Evolutionary conservation across 2,888 invertebrate genomes (phyloP).

Genomic region (Kryphioiulus occultus): DNA sequence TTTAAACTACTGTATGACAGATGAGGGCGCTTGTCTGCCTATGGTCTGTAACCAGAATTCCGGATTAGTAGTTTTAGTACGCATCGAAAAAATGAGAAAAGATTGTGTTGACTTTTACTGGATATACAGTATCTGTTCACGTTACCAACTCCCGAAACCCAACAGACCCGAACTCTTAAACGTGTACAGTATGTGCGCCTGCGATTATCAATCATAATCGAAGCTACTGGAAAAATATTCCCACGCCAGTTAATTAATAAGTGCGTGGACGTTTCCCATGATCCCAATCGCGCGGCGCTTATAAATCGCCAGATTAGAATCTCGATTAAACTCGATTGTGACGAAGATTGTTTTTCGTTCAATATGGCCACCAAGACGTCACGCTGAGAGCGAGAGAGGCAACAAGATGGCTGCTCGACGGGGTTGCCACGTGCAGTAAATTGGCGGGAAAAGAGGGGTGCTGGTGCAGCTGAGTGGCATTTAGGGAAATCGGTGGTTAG

Average conservation of each 20-base stretch:
- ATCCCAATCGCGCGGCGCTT: not conserved
- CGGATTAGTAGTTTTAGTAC: too few species aligned
- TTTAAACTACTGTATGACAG: too few species aligned
- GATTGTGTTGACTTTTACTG: too few species aligned
- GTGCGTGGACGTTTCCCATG: not conserved
- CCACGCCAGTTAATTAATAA: constrained; percentile 31
- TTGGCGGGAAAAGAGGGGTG: not conserved
- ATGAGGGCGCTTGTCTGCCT: too few species aligned
- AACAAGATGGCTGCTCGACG: constrained; percentile 27
- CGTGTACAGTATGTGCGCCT: not conserved
- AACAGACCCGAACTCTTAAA: too few species aligned
- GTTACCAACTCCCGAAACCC: too few species aligned
- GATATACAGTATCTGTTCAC: too few species aligned
- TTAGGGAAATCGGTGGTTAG: constrained; percentile 31
- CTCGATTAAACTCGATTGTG: not conserved
- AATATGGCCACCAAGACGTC: constrained; percentile 20
- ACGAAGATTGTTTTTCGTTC: constrained; percentile 24
- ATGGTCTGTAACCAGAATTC: too few species aligned
- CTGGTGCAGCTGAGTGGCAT: constrained; percentile 22
- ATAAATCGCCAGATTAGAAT: not conserved
- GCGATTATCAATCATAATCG: not conserved
- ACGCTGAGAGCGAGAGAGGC: not conserved
- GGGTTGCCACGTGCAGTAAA: not conserved
- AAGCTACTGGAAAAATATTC: not conserved
- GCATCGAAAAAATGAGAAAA: too few species aligned